Evolutionary conservation across 2,113 vertebrate species (phyloP).

Genomic region (Neomonachus schauinslandi): DNA sequence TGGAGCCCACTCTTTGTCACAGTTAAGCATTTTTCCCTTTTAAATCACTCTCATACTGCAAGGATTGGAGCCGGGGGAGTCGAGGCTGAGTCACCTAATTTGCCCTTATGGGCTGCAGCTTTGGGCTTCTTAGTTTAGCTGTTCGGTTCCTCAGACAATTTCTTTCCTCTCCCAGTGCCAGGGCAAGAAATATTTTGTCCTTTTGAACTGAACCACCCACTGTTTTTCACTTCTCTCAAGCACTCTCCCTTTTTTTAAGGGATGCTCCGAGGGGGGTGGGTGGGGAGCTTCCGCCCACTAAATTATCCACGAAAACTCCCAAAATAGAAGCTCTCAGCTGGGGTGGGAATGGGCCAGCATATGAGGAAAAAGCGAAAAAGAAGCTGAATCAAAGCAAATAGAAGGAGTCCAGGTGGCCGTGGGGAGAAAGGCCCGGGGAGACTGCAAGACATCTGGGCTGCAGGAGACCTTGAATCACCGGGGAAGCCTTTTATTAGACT

Average conservation of each 20-base stretch:
- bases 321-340: constrained; percentile 79
- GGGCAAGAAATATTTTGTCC: constrained; percentile 80
- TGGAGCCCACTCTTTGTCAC: constrained; percentile 68
- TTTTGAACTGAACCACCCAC: constrained; percentile 84
- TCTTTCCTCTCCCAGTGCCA: constrained; percentile 79
- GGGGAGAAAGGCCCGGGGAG: not conserved
- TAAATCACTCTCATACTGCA: constrained; percentile 63
- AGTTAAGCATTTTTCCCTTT: constrained; percentile 71
- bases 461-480: constrained; percentile 3
- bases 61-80: constrained; percentile 40
- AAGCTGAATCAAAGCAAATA: constrained; percentile 64
- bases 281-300: constrained; percentile 77
- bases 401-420: constrained; percentile 61
- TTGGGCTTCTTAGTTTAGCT: not conserved
- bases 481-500: not conserved
- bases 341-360: constrained; percentile 43
- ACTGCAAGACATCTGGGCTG: not conserved
- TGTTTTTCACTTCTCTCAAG: constrained; percentile 73
- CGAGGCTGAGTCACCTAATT: constrained; percentile 65
- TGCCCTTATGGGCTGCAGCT: constrained; percentile 29
- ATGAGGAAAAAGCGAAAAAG: constrained; percentile 54
- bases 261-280: constrained; percentile 68
- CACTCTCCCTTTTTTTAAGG: constrained; percentile 67
- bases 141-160: constrained; percentile 65
- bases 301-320: constrained; percentile 79